phyloP scores from a whole-genome alignment of 2,113 vertebrate genomes.

The Mormoops blainvillei region DNA sequence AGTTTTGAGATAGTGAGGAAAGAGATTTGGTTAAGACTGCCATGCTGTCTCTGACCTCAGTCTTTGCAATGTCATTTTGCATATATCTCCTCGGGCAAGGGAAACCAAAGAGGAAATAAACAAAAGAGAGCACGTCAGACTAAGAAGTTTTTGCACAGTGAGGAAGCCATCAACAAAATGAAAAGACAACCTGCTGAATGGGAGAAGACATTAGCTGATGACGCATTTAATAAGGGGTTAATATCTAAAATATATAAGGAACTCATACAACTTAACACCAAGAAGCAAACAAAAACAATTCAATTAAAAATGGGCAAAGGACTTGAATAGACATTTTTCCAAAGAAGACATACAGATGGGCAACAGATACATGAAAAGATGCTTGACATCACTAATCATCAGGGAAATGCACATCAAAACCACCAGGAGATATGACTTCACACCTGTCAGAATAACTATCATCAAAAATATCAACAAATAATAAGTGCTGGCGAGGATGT shows the following conservation, averaged over 20 bases:
- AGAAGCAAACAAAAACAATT: not conserved
- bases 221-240: not conserved
- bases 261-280: not conserved
- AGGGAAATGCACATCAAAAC: not conserved
- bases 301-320: not conserved
- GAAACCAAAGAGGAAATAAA: not conserved
- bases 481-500: not conserved
- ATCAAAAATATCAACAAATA: not conserved
- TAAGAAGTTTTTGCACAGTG: not conserved
- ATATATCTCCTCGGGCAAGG: not conserved
- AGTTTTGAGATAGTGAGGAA: not conserved
- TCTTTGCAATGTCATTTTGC: not conserved
- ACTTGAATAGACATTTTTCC: not conserved
- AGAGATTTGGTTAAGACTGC: not conserved
- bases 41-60: not conserved
- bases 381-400: not conserved
- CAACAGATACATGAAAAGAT: not conserved
- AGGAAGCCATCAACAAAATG: not conserved
- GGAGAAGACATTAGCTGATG: not conserved
- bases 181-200: not conserved
- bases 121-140: not conserved
- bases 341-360: not conserved
- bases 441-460: not conserved
- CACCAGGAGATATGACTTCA: not conserved
- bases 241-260: not conserved